Base-by-base conservation (phyloP, 1,140 invertebrate species). In the Thaumatotibia leucotreta region DNA sequence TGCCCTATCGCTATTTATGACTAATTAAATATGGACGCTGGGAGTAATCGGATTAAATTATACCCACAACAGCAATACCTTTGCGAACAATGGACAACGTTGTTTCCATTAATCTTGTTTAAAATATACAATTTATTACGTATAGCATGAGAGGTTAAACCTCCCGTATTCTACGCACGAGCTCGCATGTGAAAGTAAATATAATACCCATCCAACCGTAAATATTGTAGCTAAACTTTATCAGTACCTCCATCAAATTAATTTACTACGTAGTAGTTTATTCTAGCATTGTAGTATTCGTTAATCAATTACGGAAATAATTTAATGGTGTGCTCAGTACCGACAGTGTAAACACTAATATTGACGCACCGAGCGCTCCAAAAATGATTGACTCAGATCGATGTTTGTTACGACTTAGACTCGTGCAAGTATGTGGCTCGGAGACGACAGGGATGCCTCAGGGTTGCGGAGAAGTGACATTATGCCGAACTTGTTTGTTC, bases 391-490 rank as follows among this genome's bases (percentile, higher is more conserved):
- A 58, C 24, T 58, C 27, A 4, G 52, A 58, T 27, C 24, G 24
- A 58, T 58, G 52, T 58, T 58, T 29, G 52, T 29, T 58, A 14
- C 9, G 10, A 10, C 4, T 9, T 39, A 39, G 10, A 6, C 23
- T 27, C n/a, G 20, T 58, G 29, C 50, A 27, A 14, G 52, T 27
- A 27, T 52, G 52, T 24, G 35, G 29, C 33, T 62, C 45, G 29
- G 50, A 67, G 23, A 61, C 31, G 58, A 4, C 35, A n/a, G 39
- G 17, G n/a, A n/a, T n/a, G 63, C 63, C 39, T 39, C 31, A 10
- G 50, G 33, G 66, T 17, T 45, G 50, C 33, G 61, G 66, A 67
- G 66, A 45, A 52, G 68, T 64, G 72, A 70, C 63, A 64, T 50
- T 24, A 58, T 32, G 35, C 65, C 66, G 17, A 64, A 66, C 64